A percentile compares a stretch with the other conserved stretches of the same genome.
Conservation (phyloP, 1,140 invertebrate species). For the Lepidurus packardi region DNA sequence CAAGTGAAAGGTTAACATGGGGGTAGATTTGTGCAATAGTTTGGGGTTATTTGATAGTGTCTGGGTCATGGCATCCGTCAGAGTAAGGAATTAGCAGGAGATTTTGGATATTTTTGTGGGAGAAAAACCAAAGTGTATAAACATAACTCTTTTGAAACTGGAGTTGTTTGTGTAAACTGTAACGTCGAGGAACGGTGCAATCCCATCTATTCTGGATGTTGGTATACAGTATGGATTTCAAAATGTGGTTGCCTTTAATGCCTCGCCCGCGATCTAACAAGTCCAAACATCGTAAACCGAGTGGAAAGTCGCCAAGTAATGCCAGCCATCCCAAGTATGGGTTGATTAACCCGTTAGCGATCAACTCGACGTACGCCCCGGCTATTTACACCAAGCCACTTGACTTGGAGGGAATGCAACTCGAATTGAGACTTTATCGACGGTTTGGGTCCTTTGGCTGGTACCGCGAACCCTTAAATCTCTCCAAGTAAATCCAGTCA, state of each 20-base stretch:
- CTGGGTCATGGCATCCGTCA: too few species aligned
- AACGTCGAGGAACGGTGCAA: too few species aligned
- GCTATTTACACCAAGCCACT: constrained; percentile 7
- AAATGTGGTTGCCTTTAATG: constrained; percentile 15
- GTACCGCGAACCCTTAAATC: not conserved
- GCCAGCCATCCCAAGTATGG: not conserved
- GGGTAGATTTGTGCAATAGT: too few species aligned
- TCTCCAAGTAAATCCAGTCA: not conserved
- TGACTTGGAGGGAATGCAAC: not conserved
- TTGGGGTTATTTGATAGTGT: too few species aligned
- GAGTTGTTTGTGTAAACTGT: too few species aligned
- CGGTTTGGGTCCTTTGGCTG: constrained; percentile 4
- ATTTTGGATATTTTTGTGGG: too few species aligned
- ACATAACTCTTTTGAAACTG: too few species aligned
- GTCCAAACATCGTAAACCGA: not conserved
- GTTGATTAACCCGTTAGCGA: not conserved
- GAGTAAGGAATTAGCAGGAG: too few species aligned
- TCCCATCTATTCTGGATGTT: too few species aligned
- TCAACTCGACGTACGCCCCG: not conserved
- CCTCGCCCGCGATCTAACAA: not conserved
- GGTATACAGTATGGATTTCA: not conserved
- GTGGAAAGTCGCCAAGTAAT: not conserved
- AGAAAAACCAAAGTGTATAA: too few species aligned
- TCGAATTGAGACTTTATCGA: constrained; percentile 22
- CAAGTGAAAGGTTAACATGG: too few species aligned